Evolutionary conservation across 2,888 invertebrate genomes (phyloP).

Genomic region (Agrochola lychnidis): DNA sequence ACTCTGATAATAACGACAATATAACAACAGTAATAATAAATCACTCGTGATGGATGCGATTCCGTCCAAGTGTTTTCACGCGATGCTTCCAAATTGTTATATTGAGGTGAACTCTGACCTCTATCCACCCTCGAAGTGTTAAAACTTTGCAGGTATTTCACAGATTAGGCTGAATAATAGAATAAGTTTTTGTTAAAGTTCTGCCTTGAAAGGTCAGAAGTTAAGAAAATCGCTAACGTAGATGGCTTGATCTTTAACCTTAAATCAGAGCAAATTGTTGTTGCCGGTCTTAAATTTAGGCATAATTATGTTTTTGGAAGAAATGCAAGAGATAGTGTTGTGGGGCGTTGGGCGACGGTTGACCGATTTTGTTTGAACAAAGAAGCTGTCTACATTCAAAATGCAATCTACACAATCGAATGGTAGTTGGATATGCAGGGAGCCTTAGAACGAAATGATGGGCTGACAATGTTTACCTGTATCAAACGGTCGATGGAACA

Average conservation of each 20-base stretch:
- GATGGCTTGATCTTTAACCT: constrained; percentile 17
- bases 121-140: constrained; percentile 31
- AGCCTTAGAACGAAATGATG: constrained; percentile 18
- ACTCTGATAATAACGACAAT: constrained; percentile 39
- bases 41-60: constrained; percentile 57
- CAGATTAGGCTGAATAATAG: constrained; percentile 45
- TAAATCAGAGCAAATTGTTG: constrained; percentile 1
- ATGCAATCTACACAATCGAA: constrained; percentile 3
- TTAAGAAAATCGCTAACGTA: constrained; percentile 3
- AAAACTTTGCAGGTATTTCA: constrained; percentile 38
- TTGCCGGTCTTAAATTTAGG: background rate
- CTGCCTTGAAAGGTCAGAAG: constrained; percentile 7
- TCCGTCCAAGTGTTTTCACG: constrained; percentile 53
- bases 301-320: constrained; percentile 2
- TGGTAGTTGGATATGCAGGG: background rate
- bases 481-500: constrained; percentile 14
- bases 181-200: constrained; percentile 18
- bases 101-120: constrained; percentile 48
- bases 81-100: constrained; percentile 50
- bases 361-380: background rate
- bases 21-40: constrained; percentile 52
- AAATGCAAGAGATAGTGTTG: background rate
- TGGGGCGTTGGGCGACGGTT: background rate
- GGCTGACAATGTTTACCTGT: constrained; percentile 23
- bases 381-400: background rate